Evolutionary conservation across 1,140 invertebrate genomes (phyloP), one percentile per base, ranked within the genome.

Genomic region (Drosophila tani): DNA sequence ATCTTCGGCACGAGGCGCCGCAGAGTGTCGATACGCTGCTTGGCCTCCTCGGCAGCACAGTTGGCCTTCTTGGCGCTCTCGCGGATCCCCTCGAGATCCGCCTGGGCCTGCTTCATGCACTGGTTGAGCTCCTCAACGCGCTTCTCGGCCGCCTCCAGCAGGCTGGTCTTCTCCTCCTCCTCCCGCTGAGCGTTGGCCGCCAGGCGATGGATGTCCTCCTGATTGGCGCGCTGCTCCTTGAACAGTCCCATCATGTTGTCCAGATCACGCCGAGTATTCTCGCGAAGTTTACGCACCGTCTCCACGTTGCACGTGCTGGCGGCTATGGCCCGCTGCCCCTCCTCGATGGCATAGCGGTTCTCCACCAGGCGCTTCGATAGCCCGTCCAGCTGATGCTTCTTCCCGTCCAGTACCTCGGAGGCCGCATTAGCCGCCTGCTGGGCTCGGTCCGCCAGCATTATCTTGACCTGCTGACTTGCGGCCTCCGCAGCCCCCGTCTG

Each of bases 351-450:
- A 0, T 29, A 15, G 8, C 56, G 43, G 8, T 53, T 60, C 6
- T 70, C 57, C 6, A 6, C 6, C 5, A 63, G 45, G n/a, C 21
- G 73, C 11, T n/a, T 40, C 8, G 46, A 7, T 7, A 79, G 7
- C 17, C 53, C 51, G 0, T 69, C 57, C 27, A 84, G n/a, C 1
- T 78, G 17, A 5, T 65, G 32, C 11, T 68, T 74, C 24, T 79
- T 85, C 0, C 64, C 64, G 3, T 21, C 41, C 3, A 85, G 38
- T 0, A 27, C 65, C 3, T 63, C 47, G 24, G 74, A 38, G 0
- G 78, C 81, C 1, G 59, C 56, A n/a, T 51, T 41, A 32, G 82
- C 64, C 5, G 77, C 78, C 7, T 70, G 64, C n/a, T 51, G 15
- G 0, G 78, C 60, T 19, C 40, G 64, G 0, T 85, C 40, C 8